These are phyloP conservation scores for Cecropterus lyciades DNA, from an alignment of 1,140 invertebrate species.

Conservation along the genomic window DNA sequence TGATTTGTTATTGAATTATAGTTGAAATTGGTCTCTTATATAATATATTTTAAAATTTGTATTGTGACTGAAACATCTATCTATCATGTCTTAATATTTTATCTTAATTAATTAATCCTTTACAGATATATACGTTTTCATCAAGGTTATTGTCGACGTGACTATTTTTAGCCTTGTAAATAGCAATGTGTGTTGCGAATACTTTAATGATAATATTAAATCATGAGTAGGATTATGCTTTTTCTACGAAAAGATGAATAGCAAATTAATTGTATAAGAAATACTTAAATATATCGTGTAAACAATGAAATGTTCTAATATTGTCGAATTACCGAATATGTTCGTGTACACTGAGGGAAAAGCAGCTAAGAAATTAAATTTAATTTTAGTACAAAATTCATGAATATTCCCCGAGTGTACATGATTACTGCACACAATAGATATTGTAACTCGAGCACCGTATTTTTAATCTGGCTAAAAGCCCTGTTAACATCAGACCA, in stretches of 20 bases:
- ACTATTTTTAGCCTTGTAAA: constrained; percentile 49
- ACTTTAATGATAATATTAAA: constrained; percentile 35
- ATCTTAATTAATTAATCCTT: neutral
- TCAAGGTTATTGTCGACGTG: constrained; percentile 49
- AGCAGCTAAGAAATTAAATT: constrained; percentile 15
- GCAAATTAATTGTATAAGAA: constrained; percentile 7
- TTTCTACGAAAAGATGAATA: constrained; percentile 23
- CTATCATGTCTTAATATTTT: constrained; percentile 7
- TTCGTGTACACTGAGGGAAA: constrained; percentile 38
- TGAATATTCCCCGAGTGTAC: constrained; percentile 34
- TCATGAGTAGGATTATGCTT: constrained; percentile 44
- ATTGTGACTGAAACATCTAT: constrained; percentile 10
- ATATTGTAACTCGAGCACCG: constrained; percentile 44
- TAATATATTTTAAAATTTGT: constrained; percentile 5
- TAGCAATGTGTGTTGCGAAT: constrained; percentile 35
- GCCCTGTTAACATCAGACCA: constrained; percentile 48
- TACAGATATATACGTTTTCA: constrained; percentile 12
- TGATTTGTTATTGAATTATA: constrained; percentile 17
- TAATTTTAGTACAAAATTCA: constrained; percentile 32
- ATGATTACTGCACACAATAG: constrained; percentile 45
- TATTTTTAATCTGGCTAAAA: constrained; percentile 62
- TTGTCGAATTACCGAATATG: constrained; percentile 74
- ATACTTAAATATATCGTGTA: constrained; percentile 7
- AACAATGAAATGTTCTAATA: constrained; percentile 48
- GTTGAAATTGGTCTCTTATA: neutral